Evolutionary conservation across 1,140 invertebrate species (phyloP), one percentile per base, ranked within the genome.

Genomic region (Grapholita molesta): DNA sequence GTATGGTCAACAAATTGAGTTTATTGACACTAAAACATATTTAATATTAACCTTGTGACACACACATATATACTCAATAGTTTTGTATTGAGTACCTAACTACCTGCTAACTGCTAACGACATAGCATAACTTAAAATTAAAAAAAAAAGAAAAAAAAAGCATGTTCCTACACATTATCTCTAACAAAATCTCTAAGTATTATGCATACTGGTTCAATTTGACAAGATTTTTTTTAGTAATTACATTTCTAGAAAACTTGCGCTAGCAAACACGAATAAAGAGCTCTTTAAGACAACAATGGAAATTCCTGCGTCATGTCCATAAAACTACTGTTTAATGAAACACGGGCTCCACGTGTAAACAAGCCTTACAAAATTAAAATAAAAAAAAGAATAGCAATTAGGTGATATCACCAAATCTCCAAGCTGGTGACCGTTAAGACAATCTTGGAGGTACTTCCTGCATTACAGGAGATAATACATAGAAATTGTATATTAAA

Each of bases 401-500:
- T 75, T 72, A 75, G 38, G 66, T 68, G 78, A 73, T 87, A 89
- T 86, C 84, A 76, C 76, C 79, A 71, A 79, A 87, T 85, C 85
- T 79, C 71, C 69, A 67, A 66, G 67, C 77, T 72, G 80, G 82
- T 82, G 85, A 86, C 86, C 87, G 86, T 89, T 89, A 90, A 88
- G 82, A 88, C 85, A 88, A 88, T 86, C 81, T 80, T 78, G 86
- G 84, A 78, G 75, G 77, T 75, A 83, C 84, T 90, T 90, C 88
- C 88, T 88, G 84, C 84, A 85, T 89, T 86, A 88, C 83, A 75
- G 70, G 73, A 89, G 86, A 89, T 90, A 88, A 89, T 88, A 91
- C 89, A 89, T 91, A 89, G 86, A 91, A 91, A 89, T 89, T 90
- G 88, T 89, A 87, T 87, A 90, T 89, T 88, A 90, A 84, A 90